These are phyloP conservation scores for Idaea biselata DNA, from an alignment of 2,888 invertebrate genomes.

Conservation along the genomic window DNA sequence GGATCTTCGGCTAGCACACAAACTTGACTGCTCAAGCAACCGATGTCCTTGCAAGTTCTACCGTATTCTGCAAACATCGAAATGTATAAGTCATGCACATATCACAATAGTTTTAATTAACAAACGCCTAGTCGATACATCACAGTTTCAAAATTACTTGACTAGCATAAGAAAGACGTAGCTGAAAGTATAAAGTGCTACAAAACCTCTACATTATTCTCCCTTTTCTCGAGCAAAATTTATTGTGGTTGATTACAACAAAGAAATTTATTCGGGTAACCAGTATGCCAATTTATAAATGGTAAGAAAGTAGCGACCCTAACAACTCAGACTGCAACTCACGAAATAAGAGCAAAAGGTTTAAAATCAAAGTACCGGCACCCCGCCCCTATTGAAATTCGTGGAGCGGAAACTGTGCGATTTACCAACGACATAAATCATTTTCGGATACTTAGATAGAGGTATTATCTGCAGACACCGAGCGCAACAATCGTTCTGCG, in stretches of 20 bases:
- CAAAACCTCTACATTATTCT: constrained; percentile 1
- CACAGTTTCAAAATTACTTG: background rate
- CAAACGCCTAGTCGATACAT: background rate
- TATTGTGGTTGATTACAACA: background rate
- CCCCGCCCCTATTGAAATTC: constrained; percentile 35
- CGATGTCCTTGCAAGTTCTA: constrained; percentile 88
- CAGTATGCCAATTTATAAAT: background rate
- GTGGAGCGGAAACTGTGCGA: constrained; percentile 36
- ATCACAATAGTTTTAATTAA: too few species aligned
- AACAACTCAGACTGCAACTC: background rate
- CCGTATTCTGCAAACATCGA: constrained; percentile 85
- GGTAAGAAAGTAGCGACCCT: background rate
- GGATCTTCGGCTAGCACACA: constrained; percentile 87
- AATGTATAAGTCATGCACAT: too few species aligned
- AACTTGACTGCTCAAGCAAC: constrained; percentile 85
- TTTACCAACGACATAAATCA: constrained; percentile 41
- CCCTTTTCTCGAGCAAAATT: background rate
- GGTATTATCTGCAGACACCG: constrained; percentile 43
- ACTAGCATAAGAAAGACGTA: background rate
- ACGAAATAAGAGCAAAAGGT: constrained; percentile 30
- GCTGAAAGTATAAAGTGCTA: background rate
- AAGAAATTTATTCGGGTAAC: background rate
- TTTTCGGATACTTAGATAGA: constrained; percentile 40
- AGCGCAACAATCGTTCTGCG: constrained; percentile 40
- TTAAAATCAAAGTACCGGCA: constrained; percentile 34